Base-by-base conservation (phyloP, 2,888 invertebrate genomes). In the Morpho helenor region DNA sequence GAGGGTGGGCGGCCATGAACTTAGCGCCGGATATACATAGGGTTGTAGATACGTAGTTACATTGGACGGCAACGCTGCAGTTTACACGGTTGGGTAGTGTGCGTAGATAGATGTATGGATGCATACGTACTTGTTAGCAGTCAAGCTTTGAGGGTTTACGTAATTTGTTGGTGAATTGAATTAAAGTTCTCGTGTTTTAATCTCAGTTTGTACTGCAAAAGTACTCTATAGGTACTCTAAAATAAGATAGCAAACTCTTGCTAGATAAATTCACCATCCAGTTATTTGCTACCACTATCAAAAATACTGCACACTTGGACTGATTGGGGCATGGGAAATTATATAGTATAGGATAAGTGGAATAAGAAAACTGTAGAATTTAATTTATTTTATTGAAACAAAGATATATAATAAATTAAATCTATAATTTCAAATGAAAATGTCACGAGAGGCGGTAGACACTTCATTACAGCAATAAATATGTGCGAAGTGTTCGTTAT, bases 141-240 rank as follows among this genome's bases (percentile, higher is more conserved):
- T 76, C 78, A 77, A 79, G 81, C 84, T 82, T 82, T 81, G 79
- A 82, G 75, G 81, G 79, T 83, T 84, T 85, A 82, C 80, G 82
- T 85, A 82, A 87, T 85, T 85, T 83, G 82, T 76, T 76, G 76
- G 73, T 79, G 79, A 79, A 84, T 84, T 81, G 77, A 74, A 82
- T 83, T 78, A 76, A 76, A 71, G 73, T 73, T 79, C 72, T 68
- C 65, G 66, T 71, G 71, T 68, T 79, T 80, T 76, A 73, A 73
- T 70, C 70, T 68, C 68, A 71, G 70, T 74, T 72, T 67, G 68
- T 64, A 73, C 69, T 69, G 73, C 69, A 72, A 70, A 75, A 74
- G 75, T 73, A 64, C 76, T 76, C 76, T n/a, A 7, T 31, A n/a
- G n/a, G n/a, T n/a, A 31, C 31, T 31, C 31, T 31, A 31, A 31